A percentile compares a stretch with the other conserved stretches of the same genome.
These are phyloP conservation scores for Pseudomyrmex sp. DNA, from an alignment of 1,140 invertebrate species.

Conservation along the genomic window DNA sequence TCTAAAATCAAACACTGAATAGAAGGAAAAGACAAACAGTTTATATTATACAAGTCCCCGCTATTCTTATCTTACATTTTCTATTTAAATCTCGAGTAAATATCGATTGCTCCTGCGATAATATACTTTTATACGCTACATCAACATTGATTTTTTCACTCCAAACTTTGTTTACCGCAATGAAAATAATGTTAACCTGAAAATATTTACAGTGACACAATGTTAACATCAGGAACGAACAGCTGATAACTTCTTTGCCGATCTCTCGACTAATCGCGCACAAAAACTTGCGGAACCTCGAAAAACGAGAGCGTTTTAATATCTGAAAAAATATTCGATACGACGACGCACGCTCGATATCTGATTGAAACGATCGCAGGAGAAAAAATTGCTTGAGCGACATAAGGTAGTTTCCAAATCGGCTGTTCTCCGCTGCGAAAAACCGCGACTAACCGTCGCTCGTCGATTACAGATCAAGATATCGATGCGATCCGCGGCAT, in stretches of 20 bases:
- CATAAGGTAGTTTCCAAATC: conserved; percentile 26
- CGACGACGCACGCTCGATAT: conserved; percentile 43
- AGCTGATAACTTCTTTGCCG: conserved; percentile 44
- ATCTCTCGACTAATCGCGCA: conserved; percentile 42
- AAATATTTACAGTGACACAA: conserved; percentile 23
- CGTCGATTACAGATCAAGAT: conserved; percentile 71
- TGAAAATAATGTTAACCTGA: not conserved
- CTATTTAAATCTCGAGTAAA: not conserved
- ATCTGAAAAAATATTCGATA: conserved; percentile 51
- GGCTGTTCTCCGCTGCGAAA: conserved; percentile 25
- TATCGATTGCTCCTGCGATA: not conserved
- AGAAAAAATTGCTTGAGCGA: conserved; percentile 59
- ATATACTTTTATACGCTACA: not conserved
- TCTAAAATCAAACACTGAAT: too few relatives aligned
- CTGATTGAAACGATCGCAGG: conserved; percentile 55
- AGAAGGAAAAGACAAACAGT: too few relatives aligned
- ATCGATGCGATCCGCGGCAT: conserved; percentile 66
- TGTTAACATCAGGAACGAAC: conserved; percentile 3
- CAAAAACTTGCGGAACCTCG: conserved; percentile 2
- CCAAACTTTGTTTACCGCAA: not conserved
- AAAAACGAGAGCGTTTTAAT: conserved; percentile 61
- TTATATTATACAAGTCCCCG: too few relatives aligned
- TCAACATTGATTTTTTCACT: not conserved
- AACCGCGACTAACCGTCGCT: conserved; percentile 62
- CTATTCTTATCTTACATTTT: not conserved